Conservation (phyloP, 2,113 vertebrate genomes). For the Ovibos moschatus region DNA sequence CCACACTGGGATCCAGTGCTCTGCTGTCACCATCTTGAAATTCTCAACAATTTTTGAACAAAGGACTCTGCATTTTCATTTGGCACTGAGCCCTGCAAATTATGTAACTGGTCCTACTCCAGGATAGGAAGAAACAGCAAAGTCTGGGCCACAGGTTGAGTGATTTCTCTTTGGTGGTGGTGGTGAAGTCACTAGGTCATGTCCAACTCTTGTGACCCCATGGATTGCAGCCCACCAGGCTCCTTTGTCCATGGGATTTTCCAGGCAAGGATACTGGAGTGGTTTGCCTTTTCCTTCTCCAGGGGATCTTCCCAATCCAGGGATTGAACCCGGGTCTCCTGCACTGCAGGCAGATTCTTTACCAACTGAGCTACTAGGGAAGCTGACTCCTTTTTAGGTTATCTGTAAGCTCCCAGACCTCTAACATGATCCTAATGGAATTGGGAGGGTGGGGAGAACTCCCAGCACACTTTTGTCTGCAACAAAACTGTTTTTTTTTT, state of each 20-base stretch:
- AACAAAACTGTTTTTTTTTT: not conserved
- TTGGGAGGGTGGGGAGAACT: not conserved
- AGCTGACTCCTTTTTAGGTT: not conserved
- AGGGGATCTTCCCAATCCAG: not conserved
- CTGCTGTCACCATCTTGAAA: not conserved
- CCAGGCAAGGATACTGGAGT: not conserved
- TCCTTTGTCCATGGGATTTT: not conserved
- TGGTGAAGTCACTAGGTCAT: not conserved
- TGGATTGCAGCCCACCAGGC: not conserved
- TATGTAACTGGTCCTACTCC: not conserved
- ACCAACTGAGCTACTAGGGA: not conserved
- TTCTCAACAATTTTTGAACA: not conserved
- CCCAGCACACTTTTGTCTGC: not conserved
- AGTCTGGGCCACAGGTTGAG: not conserved
- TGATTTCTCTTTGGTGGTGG: not conserved
- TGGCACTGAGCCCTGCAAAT: not conserved
- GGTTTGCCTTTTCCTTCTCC: not conserved
- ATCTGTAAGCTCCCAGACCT: not conserved
- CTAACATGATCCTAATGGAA: not conserved
- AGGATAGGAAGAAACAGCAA: not conserved
- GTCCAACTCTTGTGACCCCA: not conserved
- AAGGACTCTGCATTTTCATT: not conserved
- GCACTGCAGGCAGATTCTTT: not conserved
- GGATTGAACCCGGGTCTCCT: not conserved
- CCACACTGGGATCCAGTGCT: not conserved